Conservation (phyloP, 1,140 invertebrate species). For the Aphaenogaster rudis region DNA sequence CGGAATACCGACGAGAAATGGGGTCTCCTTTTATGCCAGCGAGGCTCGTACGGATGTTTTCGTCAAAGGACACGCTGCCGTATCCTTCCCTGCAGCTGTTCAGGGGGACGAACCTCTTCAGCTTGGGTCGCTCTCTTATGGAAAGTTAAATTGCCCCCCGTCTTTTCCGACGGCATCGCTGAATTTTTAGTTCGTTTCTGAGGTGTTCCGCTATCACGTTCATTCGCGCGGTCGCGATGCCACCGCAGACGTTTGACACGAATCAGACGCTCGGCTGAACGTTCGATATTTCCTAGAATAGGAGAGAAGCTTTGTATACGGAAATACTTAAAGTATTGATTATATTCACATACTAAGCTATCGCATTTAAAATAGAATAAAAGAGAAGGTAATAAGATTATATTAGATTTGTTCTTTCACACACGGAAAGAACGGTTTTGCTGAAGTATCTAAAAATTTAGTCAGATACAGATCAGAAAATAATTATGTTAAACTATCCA, state of each 20-base stretch:
- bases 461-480: too few relatives aligned
- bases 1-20: constrained; percentile 51
- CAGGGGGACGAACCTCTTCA: constrained; percentile 1
- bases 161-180: constrained; percentile 44
- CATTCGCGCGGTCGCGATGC: background rate
- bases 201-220: constrained; percentile 16
- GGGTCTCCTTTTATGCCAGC: constrained; percentile 9
- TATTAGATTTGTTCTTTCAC: background rate
- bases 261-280: constrained; percentile 29
- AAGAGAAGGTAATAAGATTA: background rate
- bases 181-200: constrained; percentile 67
- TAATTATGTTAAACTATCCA: too few relatives aligned
- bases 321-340: background rate
- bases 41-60: constrained; percentile 12
- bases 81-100: constrained; percentile 31
- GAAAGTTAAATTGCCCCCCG: constrained; percentile 67
- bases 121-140: background rate
- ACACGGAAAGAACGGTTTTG: too few relatives aligned
- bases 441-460: too few relatives aligned
- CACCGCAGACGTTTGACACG: background rate
- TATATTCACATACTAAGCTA: background rate
- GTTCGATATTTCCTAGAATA: constrained; percentile 1
- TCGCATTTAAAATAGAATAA: background rate
- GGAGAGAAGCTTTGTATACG: too few relatives aligned
- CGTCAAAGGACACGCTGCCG: constrained; percentile 61